phyloP scores from a whole-genome alignment of 1,140 invertebrate genomes.

The Drosophila athabasca region DNA sequence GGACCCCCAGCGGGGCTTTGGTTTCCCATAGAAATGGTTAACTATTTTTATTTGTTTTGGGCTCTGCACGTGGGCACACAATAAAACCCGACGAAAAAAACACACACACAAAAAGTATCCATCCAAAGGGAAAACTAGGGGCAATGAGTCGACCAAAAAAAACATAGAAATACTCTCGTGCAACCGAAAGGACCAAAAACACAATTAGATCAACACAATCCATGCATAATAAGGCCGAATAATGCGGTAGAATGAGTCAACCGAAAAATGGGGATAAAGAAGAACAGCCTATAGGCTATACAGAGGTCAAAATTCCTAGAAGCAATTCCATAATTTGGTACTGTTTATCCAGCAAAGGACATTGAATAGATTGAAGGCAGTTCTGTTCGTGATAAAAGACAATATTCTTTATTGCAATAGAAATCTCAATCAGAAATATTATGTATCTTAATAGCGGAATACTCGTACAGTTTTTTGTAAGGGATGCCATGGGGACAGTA shows the following conservation, averaged over 20 bases:
- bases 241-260: conserved; percentile 59
- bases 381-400: conserved; percentile 12
- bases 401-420: not conserved
- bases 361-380: conserved; percentile 24
- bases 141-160: conserved; percentile 73
- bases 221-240: conserved; percentile 66
- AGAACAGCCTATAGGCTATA: conserved; percentile 22
- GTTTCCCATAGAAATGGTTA: conserved; percentile 67
- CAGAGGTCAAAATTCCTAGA: conserved; percentile 53
- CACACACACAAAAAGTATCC: conserved; percentile 26
- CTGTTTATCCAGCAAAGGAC: conserved; percentile 43
- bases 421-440: conserved; percentile 8
- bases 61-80: conserved; percentile 70
- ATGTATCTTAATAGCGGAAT: conserved; percentile 12
- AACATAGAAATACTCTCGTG: conserved; percentile 10
- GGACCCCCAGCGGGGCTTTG: conserved; percentile 74
- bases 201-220: conserved; percentile 73
- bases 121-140: conserved; percentile 48
- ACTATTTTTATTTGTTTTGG: conserved; percentile 67
- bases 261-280: conserved; percentile 27
- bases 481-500: too few relatives aligned
- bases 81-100: conserved; percentile 38
- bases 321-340: conserved; percentile 45
- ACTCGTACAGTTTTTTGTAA: too few relatives aligned
- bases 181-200: conserved; percentile 50